A percentile compares a stretch with the other conserved stretches of the same genome.
These are phyloP conservation scores for Acrocyrtus sp. DNA, from an alignment of 2,888 invertebrate species.

Conservation along the genomic window DNA sequence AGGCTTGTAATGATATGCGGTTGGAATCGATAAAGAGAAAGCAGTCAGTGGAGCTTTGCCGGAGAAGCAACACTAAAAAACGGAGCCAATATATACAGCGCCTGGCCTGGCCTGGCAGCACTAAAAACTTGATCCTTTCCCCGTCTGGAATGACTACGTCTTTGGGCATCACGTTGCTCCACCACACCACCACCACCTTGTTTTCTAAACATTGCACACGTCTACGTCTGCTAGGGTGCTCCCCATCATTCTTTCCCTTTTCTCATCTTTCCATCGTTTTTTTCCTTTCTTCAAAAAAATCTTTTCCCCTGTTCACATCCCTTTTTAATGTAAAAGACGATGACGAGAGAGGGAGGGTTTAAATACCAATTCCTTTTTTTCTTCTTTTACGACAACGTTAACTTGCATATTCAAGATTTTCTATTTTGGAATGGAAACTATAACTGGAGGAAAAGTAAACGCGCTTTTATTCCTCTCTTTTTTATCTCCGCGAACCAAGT, in stretches of 20 bases:
- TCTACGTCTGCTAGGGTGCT: neutral
- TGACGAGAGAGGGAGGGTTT: conserved; percentile 16
- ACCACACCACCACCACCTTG: no score
- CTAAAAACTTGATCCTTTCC: no score
- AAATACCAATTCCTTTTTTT: conserved; percentile 30
- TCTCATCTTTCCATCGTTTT: conserved; percentile 4
- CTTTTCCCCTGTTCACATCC: conserved; percentile 12
- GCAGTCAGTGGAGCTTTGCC: conserved; percentile 10
- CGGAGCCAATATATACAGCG: no score
- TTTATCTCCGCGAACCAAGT: no score
- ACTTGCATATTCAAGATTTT: conserved; percentile 12
- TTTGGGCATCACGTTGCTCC: no score
- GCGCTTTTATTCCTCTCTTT: no score
- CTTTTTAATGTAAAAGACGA: conserved; percentile 17
- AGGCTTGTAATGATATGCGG: conserved; percentile 45
- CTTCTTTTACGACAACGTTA: conserved; percentile 31
- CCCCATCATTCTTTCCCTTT: neutral
- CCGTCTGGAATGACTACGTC: no score
- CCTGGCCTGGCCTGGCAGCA: no score
- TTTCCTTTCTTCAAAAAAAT: no score
- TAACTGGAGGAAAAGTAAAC: no score
- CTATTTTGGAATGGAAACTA: no score
- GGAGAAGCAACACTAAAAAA: conserved; percentile 5
- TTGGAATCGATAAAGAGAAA: conserved; percentile 42
- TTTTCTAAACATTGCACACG: neutral